Percentiles rank a stretch among this genome's conserved stretches.
Conservation (phyloP, 2,888 invertebrate species). For the Lochmaea crataegi region DNA sequence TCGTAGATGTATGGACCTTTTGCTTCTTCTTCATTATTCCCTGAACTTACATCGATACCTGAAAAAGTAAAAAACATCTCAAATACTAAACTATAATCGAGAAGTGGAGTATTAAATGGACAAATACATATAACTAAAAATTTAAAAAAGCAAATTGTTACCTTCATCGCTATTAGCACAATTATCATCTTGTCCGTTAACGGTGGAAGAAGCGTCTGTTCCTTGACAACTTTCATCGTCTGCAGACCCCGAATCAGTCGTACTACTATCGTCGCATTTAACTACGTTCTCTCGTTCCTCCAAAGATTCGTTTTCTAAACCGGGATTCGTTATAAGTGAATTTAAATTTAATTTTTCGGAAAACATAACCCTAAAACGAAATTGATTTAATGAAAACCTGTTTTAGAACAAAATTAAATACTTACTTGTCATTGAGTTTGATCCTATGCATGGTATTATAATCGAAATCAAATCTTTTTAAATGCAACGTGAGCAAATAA, state of each 20-base stretch:
- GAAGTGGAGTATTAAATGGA: too few species aligned
- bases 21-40: constrained; percentile 69
- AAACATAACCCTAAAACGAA: constrained; percentile 78
- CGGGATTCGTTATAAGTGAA: constrained; percentile 70
- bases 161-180: constrained; percentile 74
- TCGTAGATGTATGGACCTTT: constrained; percentile 84
- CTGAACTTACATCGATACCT: constrained; percentile 73
- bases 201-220: constrained; percentile 62
- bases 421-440: constrained; percentile 87
- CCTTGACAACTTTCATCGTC: constrained; percentile 72
- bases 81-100: too few species aligned
- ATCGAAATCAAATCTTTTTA: constrained; percentile 92
- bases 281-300: constrained; percentile 65
- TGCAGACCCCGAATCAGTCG: constrained; percentile 77
- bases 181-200: constrained; percentile 62
- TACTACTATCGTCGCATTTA: constrained; percentile 75
- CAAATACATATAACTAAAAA: not conserved
- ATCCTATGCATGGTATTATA: constrained; percentile 85
- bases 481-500: constrained; percentile 85
- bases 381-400: not conserved
- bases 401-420: constrained; percentile 37
- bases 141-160: constrained; percentile 27
- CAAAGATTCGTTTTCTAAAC: constrained; percentile 59
- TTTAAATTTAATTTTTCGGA: constrained; percentile 84
- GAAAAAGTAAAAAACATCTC: constrained; percentile 35